Percentiles rank a stretch among this genome's conserved stretches.
Conservation (phyloP, 2,888 invertebrate genomes). For the Drosophila ustulata region DNA sequence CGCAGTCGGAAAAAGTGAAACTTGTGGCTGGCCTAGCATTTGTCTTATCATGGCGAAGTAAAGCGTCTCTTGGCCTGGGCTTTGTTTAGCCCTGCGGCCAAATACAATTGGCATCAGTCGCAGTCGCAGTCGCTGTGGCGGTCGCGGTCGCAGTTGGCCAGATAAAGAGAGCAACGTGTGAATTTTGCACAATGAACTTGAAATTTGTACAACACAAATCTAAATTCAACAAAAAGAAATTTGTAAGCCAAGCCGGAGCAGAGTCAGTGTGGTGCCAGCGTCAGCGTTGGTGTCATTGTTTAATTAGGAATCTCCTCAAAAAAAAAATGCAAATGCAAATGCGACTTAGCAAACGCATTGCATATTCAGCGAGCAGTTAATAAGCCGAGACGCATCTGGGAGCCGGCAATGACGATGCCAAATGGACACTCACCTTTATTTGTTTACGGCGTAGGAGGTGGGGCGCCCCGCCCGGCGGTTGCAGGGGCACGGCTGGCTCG, state of each 20-base stretch:
- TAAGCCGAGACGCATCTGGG: not conserved
- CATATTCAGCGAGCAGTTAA: constrained; percentile 39
- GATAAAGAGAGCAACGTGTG: constrained; percentile 58
- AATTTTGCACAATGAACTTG: constrained; percentile 73
- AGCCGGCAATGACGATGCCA: constrained; percentile 4
- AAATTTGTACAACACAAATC: constrained; percentile 59
- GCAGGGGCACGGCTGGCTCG: constrained; percentile 88
- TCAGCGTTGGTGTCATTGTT: constrained; percentile 47
- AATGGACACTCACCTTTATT: constrained; percentile 80
- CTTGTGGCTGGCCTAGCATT: constrained; percentile 37
- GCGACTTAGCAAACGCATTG: constrained; percentile 17
- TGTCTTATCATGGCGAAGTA: constrained; percentile 48
- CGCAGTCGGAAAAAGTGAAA: constrained; percentile 61
- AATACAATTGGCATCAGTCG: constrained; percentile 51
- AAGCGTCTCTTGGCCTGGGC: constrained; percentile 27
- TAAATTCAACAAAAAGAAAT: constrained; percentile 40
- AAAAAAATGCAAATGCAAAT: constrained; percentile 39
- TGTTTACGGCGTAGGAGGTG: constrained; percentile 80
- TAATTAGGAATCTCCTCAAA: constrained; percentile 44
- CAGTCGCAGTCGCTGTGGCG: not conserved
- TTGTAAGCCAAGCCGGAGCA: constrained; percentile 18
- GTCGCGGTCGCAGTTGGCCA: constrained; percentile 20
- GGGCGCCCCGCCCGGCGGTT: constrained; percentile 87
- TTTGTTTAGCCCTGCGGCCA: constrained; percentile 41
- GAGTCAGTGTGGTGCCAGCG: not conserved